phyloP scores from a whole-genome alignment of 2,888 invertebrate genomes.

The Sinodicranocentrus sp. region DNA sequence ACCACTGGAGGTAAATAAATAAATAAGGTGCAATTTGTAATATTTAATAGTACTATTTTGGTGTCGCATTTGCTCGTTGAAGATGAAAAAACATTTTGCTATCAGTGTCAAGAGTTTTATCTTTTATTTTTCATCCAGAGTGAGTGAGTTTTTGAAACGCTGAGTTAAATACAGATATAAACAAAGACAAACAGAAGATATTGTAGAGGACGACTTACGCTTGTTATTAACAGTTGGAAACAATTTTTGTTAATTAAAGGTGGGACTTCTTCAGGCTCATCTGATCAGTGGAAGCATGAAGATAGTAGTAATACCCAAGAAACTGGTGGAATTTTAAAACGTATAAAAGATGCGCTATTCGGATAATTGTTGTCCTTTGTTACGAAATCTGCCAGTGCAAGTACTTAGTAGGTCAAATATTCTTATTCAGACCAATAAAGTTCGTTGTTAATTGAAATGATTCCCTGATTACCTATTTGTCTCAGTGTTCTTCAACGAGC shows the following conservation, averaged over 20 bases:
- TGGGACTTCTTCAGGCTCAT: slow-evolving; percentile 50
- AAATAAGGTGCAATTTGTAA: too few relatives aligned
- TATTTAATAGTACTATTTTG: too few relatives aligned
- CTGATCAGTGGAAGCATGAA: slow-evolving; percentile 34
- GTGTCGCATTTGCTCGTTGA: too few relatives aligned
- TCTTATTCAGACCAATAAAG: background rate
- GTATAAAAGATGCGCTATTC: slow-evolving; percentile 83
- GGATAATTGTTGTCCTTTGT: slow-evolving; percentile 78
- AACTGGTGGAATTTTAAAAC: slow-evolving; percentile 81
- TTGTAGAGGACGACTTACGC: too few relatives aligned
- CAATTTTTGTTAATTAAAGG: slow-evolving; percentile 54
- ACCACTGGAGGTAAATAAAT: slow-evolving; percentile 87
- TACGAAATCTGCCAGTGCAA: background rate
- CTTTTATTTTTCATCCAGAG: too few relatives aligned
- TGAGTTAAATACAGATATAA: too few relatives aligned
- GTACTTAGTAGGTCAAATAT: background rate
- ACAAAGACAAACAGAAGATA: too few relatives aligned
- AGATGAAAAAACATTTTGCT: too few relatives aligned
- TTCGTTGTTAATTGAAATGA: background rate
- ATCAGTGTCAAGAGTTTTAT: too few relatives aligned
- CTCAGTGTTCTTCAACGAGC: too few relatives aligned
- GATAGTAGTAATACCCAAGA: slow-evolving; percentile 78
- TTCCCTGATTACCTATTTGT: background rate
- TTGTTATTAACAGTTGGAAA: slow-evolving; percentile 7
- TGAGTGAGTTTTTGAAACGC: too few relatives aligned